Conservation (phyloP, 2,113 vertebrate species). For the Martes martes region DNA sequence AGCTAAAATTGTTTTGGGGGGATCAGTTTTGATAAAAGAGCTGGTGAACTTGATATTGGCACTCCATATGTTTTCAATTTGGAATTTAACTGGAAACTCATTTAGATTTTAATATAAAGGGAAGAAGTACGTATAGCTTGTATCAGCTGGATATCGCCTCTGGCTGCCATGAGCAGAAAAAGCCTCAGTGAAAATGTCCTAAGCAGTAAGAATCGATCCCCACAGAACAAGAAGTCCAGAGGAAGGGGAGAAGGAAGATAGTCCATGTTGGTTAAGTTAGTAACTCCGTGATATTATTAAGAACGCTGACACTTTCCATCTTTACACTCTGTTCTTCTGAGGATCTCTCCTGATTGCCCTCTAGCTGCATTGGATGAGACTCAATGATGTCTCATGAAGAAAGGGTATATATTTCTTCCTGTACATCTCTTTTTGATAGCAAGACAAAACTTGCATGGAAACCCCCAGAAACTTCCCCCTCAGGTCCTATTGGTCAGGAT, state of each 20-base stretch:
- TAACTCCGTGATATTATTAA: not conserved
- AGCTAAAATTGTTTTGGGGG: not conserved
- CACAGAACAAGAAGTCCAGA: not conserved
- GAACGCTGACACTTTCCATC: not conserved
- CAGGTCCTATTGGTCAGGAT: not conserved
- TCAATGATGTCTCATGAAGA: not conserved
- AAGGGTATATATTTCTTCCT: not conserved
- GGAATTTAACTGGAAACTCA: conserved; percentile 12
- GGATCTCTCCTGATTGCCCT: not conserved
- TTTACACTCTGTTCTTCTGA: not conserved
- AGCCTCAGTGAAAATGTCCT: not conserved
- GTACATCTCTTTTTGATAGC: not conserved
- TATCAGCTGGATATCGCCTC: not conserved
- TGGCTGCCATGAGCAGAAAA: not conserved
- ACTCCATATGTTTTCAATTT: not conserved
- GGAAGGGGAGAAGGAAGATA: not conserved
- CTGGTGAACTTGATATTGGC: not conserved
- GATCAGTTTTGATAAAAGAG: not conserved
- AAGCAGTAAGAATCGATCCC: not conserved
- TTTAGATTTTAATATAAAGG: conserved; percentile 14
- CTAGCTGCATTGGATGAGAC: not conserved
- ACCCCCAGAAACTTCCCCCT: not conserved
- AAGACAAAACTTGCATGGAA: not conserved
- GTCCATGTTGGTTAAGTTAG: not conserved
- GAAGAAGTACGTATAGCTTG: not conserved